These are phyloP conservation scores for Pionites leucogaster DNA, from an alignment of 2,113 vertebrate genomes.

Conservation along the genomic window DNA sequence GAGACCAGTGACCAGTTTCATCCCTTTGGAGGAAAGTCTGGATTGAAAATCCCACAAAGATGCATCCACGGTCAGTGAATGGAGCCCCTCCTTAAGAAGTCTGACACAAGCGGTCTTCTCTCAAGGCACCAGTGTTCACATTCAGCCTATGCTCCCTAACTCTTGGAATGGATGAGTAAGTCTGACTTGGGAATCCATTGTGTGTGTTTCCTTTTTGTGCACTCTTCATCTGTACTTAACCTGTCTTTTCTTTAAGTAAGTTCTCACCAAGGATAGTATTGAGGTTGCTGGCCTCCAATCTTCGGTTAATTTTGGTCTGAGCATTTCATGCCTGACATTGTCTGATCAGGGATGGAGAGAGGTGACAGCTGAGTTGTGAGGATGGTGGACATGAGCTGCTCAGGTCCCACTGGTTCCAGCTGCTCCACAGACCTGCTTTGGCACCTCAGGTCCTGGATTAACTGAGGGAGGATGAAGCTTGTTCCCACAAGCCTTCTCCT, in stretches of 20 bases:
- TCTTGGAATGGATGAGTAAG: not conserved
- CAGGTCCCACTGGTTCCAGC: not conserved
- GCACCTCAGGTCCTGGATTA: not conserved
- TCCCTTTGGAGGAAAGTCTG: not conserved
- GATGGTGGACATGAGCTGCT: not conserved
- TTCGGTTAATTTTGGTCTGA: not conserved
- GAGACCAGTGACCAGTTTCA: not conserved
- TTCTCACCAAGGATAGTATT: not conserved
- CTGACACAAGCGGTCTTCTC: not conserved
- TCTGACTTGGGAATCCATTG: not conserved
- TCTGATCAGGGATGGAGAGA: not conserved
- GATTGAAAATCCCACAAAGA: not conserved
- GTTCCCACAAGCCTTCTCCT: not conserved
- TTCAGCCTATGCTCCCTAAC: not conserved
- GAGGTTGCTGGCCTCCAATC: not conserved
- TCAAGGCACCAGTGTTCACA: not conserved
- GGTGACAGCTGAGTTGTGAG: not conserved
- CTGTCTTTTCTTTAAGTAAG: not conserved
- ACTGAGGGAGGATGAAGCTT: not conserved
- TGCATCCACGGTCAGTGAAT: not conserved
- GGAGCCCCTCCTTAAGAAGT: not conserved
- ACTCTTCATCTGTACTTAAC: not conserved
- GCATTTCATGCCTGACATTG: not conserved
- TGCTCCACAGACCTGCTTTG: not conserved
- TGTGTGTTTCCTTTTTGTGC: not conserved